These are phyloP conservation scores for Diplodus puntazzo DNA, from an alignment of 2,797 vertebrate species.

Conservation along the genomic window DNA sequence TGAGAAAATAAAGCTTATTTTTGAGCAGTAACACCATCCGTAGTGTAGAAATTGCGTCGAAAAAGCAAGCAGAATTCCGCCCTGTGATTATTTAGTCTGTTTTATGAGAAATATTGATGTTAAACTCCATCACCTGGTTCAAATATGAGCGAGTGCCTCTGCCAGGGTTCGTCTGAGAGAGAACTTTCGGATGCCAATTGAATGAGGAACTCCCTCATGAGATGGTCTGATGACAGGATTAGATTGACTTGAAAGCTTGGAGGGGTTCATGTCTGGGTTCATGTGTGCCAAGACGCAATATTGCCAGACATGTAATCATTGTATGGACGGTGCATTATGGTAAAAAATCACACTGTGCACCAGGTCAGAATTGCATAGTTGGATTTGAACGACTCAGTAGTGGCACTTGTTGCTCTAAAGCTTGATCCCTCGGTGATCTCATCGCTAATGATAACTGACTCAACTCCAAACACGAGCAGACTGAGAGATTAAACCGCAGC, in stretches of 20 bases:
- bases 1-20: constrained; percentile 70
- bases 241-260: constrained; percentile 69
- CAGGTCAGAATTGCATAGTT: constrained; percentile 31
- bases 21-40: constrained; percentile 70
- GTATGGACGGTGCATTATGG: constrained; percentile 36
- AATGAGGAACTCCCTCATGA: constrained; percentile 72
- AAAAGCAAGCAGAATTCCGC: constrained; percentile 36
- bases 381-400: constrained; percentile 20
- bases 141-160: constrained; percentile 66
- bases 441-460: constrained; percentile 73
- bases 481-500: constrained; percentile 65
- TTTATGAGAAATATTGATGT: constrained; percentile 77
- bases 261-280: constrained; percentile 71
- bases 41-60: constrained; percentile 19
- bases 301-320: constrained; percentile 75
- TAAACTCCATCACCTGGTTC: constrained; percentile 79
- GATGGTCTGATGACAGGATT: constrained; percentile 76
- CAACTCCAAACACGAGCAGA: constrained; percentile 66
- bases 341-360: constrained; percentile 16
- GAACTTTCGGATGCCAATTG: constrained; percentile 65
- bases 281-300: constrained; percentile 56
- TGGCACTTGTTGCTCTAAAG: constrained; percentile 49
- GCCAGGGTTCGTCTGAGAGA: constrained; percentile 63
- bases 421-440: constrained; percentile 64
- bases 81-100: constrained; percentile 82